phyloP scores from a whole-genome alignment of 64 coral and sea anemone genomes.

The Montipora sp. region DNA sequence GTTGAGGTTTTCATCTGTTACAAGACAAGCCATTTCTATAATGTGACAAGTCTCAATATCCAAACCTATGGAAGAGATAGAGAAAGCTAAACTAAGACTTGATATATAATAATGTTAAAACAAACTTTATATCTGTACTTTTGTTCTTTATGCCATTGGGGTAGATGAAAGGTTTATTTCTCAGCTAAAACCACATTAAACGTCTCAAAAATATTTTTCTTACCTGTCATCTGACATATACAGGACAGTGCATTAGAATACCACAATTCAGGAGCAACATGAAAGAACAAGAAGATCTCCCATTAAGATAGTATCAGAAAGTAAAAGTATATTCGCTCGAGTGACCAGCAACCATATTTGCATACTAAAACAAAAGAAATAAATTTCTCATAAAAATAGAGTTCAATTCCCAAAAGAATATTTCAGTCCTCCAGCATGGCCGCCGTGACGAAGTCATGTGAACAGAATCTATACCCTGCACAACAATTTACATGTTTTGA shows the following conservation, averaged over 20 bases:
- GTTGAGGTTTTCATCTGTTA: slow-evolving; percentile 94
- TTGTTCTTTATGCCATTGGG: neutral
- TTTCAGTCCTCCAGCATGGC: too few species aligned
- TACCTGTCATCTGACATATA: slow-evolving; percentile 80
- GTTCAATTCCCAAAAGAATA: too few species aligned
- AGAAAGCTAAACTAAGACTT: neutral
- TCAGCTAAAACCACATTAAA: neutral
- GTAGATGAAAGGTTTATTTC: too few species aligned
- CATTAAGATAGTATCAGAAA: neutral
- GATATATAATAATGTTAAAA: neutral
- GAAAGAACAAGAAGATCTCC: neutral
- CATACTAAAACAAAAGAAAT: too few species aligned
- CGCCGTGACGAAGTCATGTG: too few species aligned
- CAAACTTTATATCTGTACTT: neutral
- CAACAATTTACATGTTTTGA: too few species aligned
- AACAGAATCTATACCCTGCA: too few species aligned
- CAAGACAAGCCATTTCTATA: slow-evolving; percentile 96
- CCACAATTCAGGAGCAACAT: slow-evolving; percentile 11
- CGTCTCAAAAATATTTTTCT: neutral
- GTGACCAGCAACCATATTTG: too few species aligned
- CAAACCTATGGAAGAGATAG: slow-evolving; percentile 61
- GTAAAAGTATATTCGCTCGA: too few species aligned
- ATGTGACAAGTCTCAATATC: slow-evolving; percentile 87
- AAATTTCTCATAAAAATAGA: too few species aligned
- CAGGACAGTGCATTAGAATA: neutral